These are phyloP conservation scores for Cavia aperea DNA, from an alignment of 2,113 vertebrate genomes.

Conservation along the genomic window DNA sequence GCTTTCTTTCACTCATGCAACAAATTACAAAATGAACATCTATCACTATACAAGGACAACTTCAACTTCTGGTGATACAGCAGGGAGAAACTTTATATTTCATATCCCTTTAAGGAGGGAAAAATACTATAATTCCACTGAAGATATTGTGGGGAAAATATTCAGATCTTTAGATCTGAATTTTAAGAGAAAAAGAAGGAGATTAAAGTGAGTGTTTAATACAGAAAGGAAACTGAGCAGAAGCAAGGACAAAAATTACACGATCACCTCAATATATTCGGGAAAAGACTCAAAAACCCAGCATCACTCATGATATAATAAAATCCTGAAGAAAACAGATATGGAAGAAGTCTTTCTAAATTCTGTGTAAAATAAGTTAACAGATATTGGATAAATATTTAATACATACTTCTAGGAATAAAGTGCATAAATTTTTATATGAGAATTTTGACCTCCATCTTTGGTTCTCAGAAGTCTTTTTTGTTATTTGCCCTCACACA, in stretches of 20 bases:
- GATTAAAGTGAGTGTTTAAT: not conserved
- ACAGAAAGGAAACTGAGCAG: not conserved
- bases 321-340: not conserved
- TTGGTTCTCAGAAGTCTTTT: not conserved
- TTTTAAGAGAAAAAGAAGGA: not conserved
- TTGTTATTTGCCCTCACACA: not conserved
- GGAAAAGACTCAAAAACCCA: not conserved
- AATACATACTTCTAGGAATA: not conserved
- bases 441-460: not conserved
- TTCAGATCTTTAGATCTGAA: not conserved
- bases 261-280: not conserved
- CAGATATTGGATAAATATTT: not conserved
- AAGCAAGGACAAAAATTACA: not conserved
- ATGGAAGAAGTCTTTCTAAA: not conserved
- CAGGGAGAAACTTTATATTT: not conserved
- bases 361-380: not conserved
- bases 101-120: not conserved
- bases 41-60: not conserved
- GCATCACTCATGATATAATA: not conserved
- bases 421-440: not conserved
- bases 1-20: not conserved
- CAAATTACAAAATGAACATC: not conserved
- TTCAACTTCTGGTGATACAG: not conserved
- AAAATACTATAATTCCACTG: not conserved
- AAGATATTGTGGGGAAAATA: not conserved